Base-by-base conservation (phyloP, 2,797 vertebrate genomes). In the Cuniculus paca region DNA sequence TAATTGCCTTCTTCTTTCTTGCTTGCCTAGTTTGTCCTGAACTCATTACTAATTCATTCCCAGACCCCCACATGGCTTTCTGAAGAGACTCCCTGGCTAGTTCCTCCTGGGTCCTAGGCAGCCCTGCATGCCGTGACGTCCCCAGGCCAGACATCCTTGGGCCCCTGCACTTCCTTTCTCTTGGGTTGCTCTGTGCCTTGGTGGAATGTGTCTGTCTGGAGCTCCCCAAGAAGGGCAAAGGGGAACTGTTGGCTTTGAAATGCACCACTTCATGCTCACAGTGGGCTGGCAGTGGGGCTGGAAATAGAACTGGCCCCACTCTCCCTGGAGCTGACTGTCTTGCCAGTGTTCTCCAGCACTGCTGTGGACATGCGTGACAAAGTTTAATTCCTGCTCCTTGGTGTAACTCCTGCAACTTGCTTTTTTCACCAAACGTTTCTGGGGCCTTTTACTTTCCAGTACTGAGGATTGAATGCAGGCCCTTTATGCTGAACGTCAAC, bases 21-120 rank as follows among this genome's bases (percentile, higher is more conserved):
- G 65, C 81, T 39, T 39, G 70, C 75, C 72, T 78, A 6, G 56
- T 90, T 84, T 78, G 28, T 95, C 81, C 88, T 68, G 63, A 81
- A 72, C 58, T 87, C 79, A 45, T 68, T 68, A 65, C 58, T 39
- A 20, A 87, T 83, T 90, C 87, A 52, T n/a, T 39, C 89, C 14
- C 63, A 26, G 86, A 22, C 82, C 22, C 63, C 48, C 24, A 9
- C 5, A 1, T n/a, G 70, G 45, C 17, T 90, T 80, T 86, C 90
- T 6, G 9, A 17, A 42, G 58, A 56, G 24, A 19, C 48, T 61
- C 28, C 48, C 54, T 13, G 45, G 77, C 45, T 4, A 2, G 26
- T n/a, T 36, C 58, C n/a, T 88, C 45, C 81, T 42, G 5, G 42
- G 7, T 31, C 22, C 80, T 2, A 11, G 5, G 6, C 8, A 20